phyloP scores from a whole-genome alignment of 2,888 invertebrate species.

The Monochamus alternatus region DNA sequence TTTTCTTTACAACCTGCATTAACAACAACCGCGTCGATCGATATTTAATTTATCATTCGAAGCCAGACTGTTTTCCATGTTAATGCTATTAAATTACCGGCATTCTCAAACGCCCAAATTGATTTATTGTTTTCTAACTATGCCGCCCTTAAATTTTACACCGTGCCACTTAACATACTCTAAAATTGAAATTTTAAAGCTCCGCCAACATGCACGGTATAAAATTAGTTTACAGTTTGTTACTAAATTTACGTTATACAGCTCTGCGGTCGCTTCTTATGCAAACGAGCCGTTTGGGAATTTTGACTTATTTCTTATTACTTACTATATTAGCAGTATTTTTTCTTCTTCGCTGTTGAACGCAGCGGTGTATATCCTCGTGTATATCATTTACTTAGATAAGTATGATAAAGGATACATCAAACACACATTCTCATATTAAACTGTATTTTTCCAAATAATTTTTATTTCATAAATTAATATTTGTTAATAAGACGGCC shows the following conservation, averaged over 20 bases:
- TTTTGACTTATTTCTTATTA: background rate
- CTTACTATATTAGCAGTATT: background rate
- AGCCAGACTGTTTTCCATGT: slow-evolving; percentile 23
- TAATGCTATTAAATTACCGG: slow-evolving; percentile 27
- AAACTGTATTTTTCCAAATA: too few species aligned
- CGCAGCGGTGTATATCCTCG: too few species aligned
- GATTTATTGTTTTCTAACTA: slow-evolving; percentile 29
- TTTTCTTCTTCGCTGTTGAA: background rate
- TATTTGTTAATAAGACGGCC: too few species aligned
- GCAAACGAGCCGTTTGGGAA: background rate
- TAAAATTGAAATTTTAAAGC: slow-evolving; percentile 23
- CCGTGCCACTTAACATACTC: background rate
- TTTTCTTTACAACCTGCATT: slow-evolving; percentile 7
- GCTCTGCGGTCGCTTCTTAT: background rate
- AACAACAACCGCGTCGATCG: slow-evolving; percentile 23
- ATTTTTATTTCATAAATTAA: too few species aligned
- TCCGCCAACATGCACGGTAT: background rate
- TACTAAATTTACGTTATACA: slow-evolving; percentile 3
- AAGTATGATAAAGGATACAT: too few species aligned
- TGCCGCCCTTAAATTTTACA: slow-evolving; percentile 1
- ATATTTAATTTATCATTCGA: slow-evolving; percentile 31
- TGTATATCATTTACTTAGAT: too few species aligned
- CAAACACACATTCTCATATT: too few species aligned
- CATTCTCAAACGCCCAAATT: slow-evolving; percentile 12
- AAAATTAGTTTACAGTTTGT: slow-evolving; percentile 7